These are phyloP conservation scores for Drosophila mulleri DNA, from an alignment of 2,888 invertebrate genomes.

Conservation along the genomic window DNA sequence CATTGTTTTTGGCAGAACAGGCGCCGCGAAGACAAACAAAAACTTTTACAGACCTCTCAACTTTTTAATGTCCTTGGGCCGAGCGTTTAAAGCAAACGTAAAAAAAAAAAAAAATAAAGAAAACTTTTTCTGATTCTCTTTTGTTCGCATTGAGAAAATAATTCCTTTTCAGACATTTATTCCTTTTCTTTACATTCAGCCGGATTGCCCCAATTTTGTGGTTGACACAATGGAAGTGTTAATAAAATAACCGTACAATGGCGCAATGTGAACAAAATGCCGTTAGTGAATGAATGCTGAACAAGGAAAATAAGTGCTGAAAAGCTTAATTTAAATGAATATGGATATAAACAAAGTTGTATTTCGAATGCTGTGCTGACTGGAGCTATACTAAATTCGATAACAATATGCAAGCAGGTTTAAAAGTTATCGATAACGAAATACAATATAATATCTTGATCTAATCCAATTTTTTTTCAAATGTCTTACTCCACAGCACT, in stretches of 20 bases:
- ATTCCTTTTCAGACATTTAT: constrained; percentile 22
- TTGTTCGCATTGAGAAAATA: constrained; percentile 30
- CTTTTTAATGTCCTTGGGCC: constrained; percentile 66
- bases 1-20: constrained; percentile 34
- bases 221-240: constrained; percentile 49
- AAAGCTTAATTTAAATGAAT: neutral
- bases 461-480: neutral
- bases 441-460: neutral
- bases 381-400: neutral
- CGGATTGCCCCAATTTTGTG: constrained; percentile 22
- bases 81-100: constrained; percentile 66
- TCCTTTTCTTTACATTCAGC: constrained; percentile 2
- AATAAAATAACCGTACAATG: constrained; percentile 60
- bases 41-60: constrained; percentile 57
- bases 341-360: neutral
- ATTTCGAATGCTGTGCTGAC: neutral
- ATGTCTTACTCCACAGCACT: neutral
- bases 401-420: neutral
- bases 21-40: constrained; percentile 34
- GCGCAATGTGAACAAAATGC: neutral
- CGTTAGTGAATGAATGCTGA: neutral
- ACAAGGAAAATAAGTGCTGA: neutral
- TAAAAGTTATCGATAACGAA: neutral
- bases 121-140: constrained; percentile 66
- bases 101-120: constrained; percentile 31